phyloP scores from a whole-genome alignment of 2,797 vertebrate genomes.

The Acrocephalus scirpaceus region DNA sequence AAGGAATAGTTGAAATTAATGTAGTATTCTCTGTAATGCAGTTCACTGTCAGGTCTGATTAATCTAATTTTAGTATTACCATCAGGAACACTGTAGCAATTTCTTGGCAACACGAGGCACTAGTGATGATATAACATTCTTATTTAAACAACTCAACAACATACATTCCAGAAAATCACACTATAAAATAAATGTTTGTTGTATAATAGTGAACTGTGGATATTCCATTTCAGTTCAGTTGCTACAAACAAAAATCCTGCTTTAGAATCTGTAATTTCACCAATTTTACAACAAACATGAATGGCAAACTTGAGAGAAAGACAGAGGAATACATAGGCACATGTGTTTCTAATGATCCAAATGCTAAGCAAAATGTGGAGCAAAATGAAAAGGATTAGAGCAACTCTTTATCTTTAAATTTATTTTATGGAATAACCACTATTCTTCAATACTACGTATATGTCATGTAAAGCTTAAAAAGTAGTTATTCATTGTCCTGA shows the following conservation, averaged over 20 bases:
- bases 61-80: slow-evolving; percentile 37
- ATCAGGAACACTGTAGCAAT: background rate
- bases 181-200: background rate
- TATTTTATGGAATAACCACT: background rate
- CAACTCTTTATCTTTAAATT: background rate
- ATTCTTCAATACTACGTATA: background rate
- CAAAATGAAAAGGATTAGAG: background rate
- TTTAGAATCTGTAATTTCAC: background rate
- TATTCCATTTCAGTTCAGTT: background rate
- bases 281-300: background rate
- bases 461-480: slow-evolving; percentile 31
- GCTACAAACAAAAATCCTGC: background rate
- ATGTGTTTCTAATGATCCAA: background rate
- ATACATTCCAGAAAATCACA: background rate
- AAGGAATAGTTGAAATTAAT: slow-evolving; percentile 21
- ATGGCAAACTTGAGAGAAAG: background rate
- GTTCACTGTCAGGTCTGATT: background rate
- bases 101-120: background rate
- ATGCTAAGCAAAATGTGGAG: background rate
- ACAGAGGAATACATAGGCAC: background rate
- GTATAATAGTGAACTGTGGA: background rate
- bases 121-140: background rate
- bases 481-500: slow-evolving; percentile 46
- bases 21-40: background rate
- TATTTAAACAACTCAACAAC: background rate